Conservation (phyloP, 2,888 invertebrate species). For the Tenthredo livida region DNA sequence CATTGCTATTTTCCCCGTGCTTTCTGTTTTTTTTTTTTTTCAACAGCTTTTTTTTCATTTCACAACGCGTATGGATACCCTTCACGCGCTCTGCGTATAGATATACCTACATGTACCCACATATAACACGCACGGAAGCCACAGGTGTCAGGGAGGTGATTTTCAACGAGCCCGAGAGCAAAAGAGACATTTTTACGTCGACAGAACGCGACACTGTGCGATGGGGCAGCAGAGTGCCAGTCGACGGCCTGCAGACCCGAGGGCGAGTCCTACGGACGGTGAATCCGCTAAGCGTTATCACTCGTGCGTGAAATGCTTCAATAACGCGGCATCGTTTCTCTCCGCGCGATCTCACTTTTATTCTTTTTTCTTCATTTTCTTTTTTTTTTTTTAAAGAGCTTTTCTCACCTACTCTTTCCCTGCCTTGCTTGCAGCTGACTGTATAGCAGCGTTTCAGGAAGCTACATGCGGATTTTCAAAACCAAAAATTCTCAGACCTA, state of each 20-base stretch:
- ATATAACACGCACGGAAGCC: slow-evolving; percentile 76
- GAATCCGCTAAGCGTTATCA: slow-evolving; percentile 77
- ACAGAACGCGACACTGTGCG: slow-evolving; percentile 43
- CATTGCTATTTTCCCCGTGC: too few species aligned
- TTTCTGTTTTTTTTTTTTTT: neutral
- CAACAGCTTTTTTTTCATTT: neutral
- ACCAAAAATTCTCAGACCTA: neutral
- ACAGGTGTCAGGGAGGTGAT: slow-evolving; percentile 78
- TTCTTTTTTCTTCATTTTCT: neutral
- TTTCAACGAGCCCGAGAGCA: slow-evolving; percentile 72
- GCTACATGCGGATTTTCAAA: neutral
- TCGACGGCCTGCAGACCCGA: slow-evolving; percentile 53
- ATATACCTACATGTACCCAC: slow-evolving; percentile 66
- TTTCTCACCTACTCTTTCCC: neutral
- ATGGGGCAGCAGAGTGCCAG: slow-evolving; percentile 71
- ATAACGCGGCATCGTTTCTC: slow-evolving; percentile 77
- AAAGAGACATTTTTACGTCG: slow-evolving; percentile 62
- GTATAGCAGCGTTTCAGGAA: neutral
- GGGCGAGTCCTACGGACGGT: slow-evolving; percentile 71
- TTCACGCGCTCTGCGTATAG: neutral
- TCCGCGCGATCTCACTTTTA: neutral
- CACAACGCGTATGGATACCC: neutral
- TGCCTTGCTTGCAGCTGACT: neutral
- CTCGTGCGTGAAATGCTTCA: slow-evolving; percentile 78
- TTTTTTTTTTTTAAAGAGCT: neutral